Conservation (phyloP, 1,140 invertebrate species). For the Orius laevigatus region DNA sequence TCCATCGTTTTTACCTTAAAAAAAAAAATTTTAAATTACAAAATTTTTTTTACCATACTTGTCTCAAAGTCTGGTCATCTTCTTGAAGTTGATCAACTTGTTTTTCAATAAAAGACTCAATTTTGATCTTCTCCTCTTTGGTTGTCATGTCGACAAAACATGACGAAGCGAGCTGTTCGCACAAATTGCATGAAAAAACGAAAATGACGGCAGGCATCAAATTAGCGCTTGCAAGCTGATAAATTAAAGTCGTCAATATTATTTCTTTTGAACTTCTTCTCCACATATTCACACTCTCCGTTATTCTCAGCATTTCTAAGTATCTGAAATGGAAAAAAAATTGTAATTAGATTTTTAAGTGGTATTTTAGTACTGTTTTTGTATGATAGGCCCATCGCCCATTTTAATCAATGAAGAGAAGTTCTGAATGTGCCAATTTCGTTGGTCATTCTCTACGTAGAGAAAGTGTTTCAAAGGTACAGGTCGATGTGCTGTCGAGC, state of each 20-base stretch:
- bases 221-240: constrained; percentile 44
- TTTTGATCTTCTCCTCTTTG: constrained; percentile 66
- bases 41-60: constrained; percentile 55
- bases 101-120: constrained; percentile 66
- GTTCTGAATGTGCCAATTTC: too few species aligned
- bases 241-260: not conserved
- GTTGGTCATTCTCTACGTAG: constrained; percentile 25
- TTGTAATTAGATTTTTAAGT: too few species aligned
- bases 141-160: constrained; percentile 61
- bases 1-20: constrained; percentile 47
- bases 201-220: constrained; percentile 89
- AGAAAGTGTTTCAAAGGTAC: constrained; percentile 91
- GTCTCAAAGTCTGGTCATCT: constrained; percentile 71
- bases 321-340: too few species aligned
- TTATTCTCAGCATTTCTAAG: too few species aligned
- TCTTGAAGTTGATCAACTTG: constrained; percentile 58
- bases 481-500: constrained; percentile 66
- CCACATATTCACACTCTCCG: too few species aligned
- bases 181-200: constrained; percentile 78
- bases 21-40: too few species aligned
- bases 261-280: too few species aligned
- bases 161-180: constrained; percentile 56
- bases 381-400: too few species aligned
- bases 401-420: too few species aligned
- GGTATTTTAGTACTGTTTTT: too few species aligned